Base-by-base conservation (phyloP, 2,797 vertebrate species). In the Enteromius fasciolatus region DNA sequence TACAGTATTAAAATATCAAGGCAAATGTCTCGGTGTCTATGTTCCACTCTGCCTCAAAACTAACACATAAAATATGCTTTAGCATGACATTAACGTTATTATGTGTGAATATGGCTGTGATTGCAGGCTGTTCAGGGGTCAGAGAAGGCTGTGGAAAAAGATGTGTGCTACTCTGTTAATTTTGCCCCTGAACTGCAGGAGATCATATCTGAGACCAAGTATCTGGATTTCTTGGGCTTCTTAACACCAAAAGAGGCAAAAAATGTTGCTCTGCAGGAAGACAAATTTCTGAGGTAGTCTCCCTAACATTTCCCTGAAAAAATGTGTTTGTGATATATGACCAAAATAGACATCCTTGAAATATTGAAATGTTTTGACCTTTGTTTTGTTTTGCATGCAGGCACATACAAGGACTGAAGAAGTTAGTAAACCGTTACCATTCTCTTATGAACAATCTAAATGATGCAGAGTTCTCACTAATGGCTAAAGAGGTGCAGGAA, bases 151-250 rank as follows among this genome's bases (percentile, higher is more conserved):
- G 48, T 25, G 11, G 59, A 92, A 36, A 92, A 57, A 75, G 84
- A 8, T 1, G 0, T 89, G 0, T 57, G 4, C 9, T 98, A 95
- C 7, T 2, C 28, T 1, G 93, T 98, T 50, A 97, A 98, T 89
- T 97, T 98, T 92, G 88, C 95, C n/a, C 94, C 94, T 0, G 75
- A 90, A 68, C 91, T 99, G 31, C 93, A 68, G 67, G 95, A 97
- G 91, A 94, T 97, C 1, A 96, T 98, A 12, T 90, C 78, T 2
- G 98, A 99, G 91, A 87, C 96, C 15, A 96, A 95, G 50, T 92
- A 94, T 87, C 91, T 99, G 89, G 93, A 95, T 61, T 92, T 93
- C 4, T 89, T 97, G 36, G 96, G 94, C 0, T 95, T 95, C 87
- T 20, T 90, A 33, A 84, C 98, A 50, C 95, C 97, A 1, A 91